Evolutionary conservation across 2,888 invertebrate species (phyloP).

Genomic region (Agrotis exclamationis): DNA sequence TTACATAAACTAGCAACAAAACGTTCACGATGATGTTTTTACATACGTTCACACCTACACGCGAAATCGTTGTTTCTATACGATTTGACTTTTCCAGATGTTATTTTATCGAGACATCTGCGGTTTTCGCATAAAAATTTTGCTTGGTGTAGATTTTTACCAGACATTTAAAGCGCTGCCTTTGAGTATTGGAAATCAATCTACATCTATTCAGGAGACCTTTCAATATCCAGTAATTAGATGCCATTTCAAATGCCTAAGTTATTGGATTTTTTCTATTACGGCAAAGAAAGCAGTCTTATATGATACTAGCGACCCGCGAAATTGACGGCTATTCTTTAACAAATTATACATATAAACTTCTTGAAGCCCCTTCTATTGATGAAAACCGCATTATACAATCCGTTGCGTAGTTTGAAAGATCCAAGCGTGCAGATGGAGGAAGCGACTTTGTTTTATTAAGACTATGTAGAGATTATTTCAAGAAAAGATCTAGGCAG

Average conservation of each 20-base stretch:
- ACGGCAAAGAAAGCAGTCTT: slow-evolving; percentile 27
- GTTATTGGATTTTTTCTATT: slow-evolving; percentile 29
- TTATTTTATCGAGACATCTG: slow-evolving; percentile 8
- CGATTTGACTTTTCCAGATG: slow-evolving; percentile 18
- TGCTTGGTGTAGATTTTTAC: not conserved
- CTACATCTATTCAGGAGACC: not conserved
- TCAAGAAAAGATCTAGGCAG: slow-evolving; percentile 19
- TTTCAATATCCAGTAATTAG: slow-evolving; percentile 1
- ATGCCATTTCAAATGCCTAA: not conserved
- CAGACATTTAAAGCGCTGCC: not conserved
- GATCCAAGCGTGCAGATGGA: too few species aligned
- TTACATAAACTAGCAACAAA: slow-evolving; percentile 30
- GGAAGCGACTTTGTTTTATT: too few species aligned
- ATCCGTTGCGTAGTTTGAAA: too few species aligned
- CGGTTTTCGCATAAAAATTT: not conserved
- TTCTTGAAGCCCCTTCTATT: too few species aligned
- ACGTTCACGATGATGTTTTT: slow-evolving; percentile 35
- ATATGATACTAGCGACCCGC: not conserved
- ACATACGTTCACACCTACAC: slow-evolving; percentile 37
- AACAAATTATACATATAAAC: too few species aligned
- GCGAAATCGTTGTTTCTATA: slow-evolving; percentile 27
- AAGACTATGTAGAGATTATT: slow-evolving; percentile 24
- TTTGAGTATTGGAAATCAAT: slow-evolving; percentile 7
- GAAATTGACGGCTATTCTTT: too few species aligned
- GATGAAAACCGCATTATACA: too few species aligned